phyloP scores from a whole-genome alignment of 1,140 invertebrate species.

The Hyles euphorbiae region DNA sequence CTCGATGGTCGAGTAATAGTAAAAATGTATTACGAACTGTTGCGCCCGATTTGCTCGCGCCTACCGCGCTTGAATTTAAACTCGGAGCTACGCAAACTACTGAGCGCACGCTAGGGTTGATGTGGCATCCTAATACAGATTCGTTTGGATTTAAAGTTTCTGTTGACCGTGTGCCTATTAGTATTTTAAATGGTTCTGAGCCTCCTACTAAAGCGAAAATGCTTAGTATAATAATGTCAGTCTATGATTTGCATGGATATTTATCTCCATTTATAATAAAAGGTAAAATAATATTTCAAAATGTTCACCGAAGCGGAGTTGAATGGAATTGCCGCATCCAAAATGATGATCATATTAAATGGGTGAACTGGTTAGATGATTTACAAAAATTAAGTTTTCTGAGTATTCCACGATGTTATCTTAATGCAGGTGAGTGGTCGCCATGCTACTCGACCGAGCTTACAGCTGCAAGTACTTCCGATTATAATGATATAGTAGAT shows the following conservation, averaged over 20 bases:
- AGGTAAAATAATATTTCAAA: constrained; percentile 18
- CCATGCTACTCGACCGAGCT: too few species aligned
- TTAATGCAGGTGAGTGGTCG: neutral
- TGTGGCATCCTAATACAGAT: constrained; percentile 29
- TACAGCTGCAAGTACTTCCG: neutral
- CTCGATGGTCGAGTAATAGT: too few species aligned
- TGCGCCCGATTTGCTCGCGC: constrained; percentile 14
- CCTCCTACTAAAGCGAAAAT: constrained; percentile 26
- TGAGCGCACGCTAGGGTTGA: constrained; percentile 23
- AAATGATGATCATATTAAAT: too few species aligned
- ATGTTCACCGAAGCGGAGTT: too few species aligned
- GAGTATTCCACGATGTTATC: constrained; percentile 17
- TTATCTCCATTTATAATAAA: constrained; percentile 20
- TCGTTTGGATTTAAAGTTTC: constrained; percentile 20
- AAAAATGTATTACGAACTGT: constrained; percentile 1
- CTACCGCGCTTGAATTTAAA: constrained; percentile 14
- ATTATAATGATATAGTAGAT: constrained; percentile 14
- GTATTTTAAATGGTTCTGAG: constrained; percentile 15
- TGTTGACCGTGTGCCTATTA: constrained; percentile 19
- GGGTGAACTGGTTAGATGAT: constrained; percentile 12
- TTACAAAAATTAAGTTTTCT: neutral
- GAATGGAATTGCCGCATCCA: too few species aligned
- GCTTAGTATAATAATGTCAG: constrained; percentile 23
- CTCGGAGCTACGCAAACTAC: constrained; percentile 11
- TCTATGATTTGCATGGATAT: constrained; percentile 21